A percentile compares a stretch with the other conserved stretches of the same genome.
These are phyloP conservation scores for Oncorhynchus nerka DNA, from an alignment of 2,113 vertebrate species.

Conservation along the genomic window DNA sequence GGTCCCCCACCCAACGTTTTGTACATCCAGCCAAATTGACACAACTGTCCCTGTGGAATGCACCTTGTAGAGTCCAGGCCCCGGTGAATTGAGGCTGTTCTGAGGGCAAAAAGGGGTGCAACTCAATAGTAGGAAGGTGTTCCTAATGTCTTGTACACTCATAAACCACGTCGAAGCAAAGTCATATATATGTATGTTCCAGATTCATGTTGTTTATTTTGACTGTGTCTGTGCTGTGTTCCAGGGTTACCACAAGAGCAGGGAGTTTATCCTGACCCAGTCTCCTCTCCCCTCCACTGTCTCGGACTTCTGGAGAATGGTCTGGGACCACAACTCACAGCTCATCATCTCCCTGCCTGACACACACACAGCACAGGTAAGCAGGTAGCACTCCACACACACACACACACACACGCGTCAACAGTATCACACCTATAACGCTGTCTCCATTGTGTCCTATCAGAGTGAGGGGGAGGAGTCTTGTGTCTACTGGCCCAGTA, in stretches of 20 bases:
- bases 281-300: constrained; percentile 89
- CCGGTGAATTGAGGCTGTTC: too few relatives aligned
- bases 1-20: constrained; percentile 66
- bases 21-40: too few relatives aligned
- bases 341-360: constrained; percentile 87
- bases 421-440: neutral
- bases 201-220: too few relatives aligned
- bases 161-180: too few relatives aligned
- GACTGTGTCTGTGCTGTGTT: neutral
- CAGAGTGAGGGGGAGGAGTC: constrained; percentile 74
- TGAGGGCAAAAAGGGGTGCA: too few relatives aligned
- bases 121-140: too few relatives aligned
- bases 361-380: constrained; percentile 80
- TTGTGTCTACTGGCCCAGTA: constrained; percentile 88
- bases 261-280: constrained; percentile 91
- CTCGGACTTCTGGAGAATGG: constrained; percentile 96
- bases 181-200: too few relatives aligned
- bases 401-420: neutral
- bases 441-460: constrained; percentile 34
- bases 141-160: too few relatives aligned
- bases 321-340: constrained; percentile 91
- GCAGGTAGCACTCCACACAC: constrained; percentile 8
- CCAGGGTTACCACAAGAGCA: constrained; percentile 87
- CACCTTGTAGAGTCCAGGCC: neutral
- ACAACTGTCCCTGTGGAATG: constrained; percentile 54